These are phyloP conservation scores for Aphaenogaster floridana DNA, from an alignment of 1,140 invertebrate genomes.

Conservation along the genomic window DNA sequence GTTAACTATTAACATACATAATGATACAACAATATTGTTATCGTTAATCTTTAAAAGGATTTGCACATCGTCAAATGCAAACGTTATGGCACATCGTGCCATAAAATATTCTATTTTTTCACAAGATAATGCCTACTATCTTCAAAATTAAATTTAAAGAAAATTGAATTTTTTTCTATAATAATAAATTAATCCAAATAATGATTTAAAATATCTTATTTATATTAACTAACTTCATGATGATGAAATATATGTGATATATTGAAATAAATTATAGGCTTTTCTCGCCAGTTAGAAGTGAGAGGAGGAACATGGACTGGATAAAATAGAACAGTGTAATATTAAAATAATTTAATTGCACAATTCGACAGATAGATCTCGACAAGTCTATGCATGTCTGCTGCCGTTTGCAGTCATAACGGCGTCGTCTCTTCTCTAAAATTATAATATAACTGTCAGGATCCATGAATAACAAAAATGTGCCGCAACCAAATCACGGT, in stretches of 20 bases:
- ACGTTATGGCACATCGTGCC: background rate
- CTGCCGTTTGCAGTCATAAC: slow-evolving; percentile 16
- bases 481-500: slow-evolving; percentile 19
- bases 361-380: slow-evolving; percentile 73
- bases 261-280: background rate
- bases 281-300: background rate
- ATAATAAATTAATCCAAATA: slow-evolving; percentile 12
- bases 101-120: slow-evolving; percentile 1
- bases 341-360: slow-evolving; percentile 83
- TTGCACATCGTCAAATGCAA: background rate
- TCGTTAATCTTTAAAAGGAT: background rate
- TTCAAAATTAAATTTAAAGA: background rate
- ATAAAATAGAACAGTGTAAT: slow-evolving; percentile 65
- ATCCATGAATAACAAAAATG: slow-evolving; percentile 59
- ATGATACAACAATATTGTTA: background rate
- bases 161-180: background rate
- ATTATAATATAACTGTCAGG: slow-evolving; percentile 53
- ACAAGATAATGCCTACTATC: too few species aligned
- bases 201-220: background rate
- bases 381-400: slow-evolving; percentile 52
- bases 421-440: slow-evolving; percentile 41
- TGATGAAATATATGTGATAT: slow-evolving; percentile 20
- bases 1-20: background rate
- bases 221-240: background rate
- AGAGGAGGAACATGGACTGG: background rate